Conservation (phyloP, 2,888 invertebrate species). For the Clunio marinus region DNA sequence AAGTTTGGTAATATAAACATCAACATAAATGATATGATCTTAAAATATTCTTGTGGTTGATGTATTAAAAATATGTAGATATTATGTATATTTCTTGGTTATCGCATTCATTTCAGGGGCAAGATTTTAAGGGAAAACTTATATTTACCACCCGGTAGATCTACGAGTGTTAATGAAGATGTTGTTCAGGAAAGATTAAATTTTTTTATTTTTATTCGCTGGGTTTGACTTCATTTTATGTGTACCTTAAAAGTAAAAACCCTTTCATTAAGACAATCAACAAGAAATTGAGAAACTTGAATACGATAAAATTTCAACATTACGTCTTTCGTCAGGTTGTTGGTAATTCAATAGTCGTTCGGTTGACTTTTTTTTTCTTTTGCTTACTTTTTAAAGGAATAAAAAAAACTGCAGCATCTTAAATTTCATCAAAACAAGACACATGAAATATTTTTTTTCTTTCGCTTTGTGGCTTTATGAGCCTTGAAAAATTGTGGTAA, state of each 20-base stretch:
- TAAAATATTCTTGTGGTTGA: no score
- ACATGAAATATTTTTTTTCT: not conserved
- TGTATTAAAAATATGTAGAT: no score
- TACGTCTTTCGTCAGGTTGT: conserved; percentile 2
- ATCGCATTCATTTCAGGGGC: not conserved
- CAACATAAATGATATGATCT: conserved; percentile 4
- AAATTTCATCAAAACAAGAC: not conserved
- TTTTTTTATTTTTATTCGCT: not conserved
- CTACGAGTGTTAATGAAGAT: not conserved
- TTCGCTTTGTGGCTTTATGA: conserved; percentile 24
- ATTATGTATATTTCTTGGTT: no score
- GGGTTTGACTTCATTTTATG: no score
- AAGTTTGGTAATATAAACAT: conserved; percentile 15
- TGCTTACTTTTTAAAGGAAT: no score
- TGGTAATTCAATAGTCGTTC: not conserved
- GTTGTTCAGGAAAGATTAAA: not conserved
- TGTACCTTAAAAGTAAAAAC: no score
- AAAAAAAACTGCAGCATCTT: conserved; percentile 3
- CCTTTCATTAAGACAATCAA: not conserved
- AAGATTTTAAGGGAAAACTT: conserved; percentile 1
- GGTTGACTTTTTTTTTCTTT: no score
- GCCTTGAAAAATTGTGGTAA: conserved; percentile 28
- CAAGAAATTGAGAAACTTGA: not conserved
- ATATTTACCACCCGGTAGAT: not conserved
- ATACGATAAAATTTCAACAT: not conserved